phyloP scores from a whole-genome alignment of 1,140 invertebrate species.

The Camponotus floridanus region DNA sequence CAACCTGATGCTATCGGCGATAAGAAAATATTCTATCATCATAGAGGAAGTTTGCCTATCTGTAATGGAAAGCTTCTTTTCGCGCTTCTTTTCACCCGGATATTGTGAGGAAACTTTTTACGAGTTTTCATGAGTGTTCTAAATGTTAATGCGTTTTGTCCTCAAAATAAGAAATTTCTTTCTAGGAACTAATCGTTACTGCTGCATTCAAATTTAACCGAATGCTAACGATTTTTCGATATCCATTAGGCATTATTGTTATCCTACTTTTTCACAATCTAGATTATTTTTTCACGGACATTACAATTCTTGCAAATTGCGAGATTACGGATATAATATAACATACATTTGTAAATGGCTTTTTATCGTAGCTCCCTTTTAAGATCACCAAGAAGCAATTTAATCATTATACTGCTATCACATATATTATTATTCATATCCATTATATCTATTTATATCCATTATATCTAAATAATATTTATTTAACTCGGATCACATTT shows the following conservation, averaged over 20 bases:
- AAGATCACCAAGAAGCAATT: not conserved
- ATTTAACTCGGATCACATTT: not conserved
- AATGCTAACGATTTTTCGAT: constrained; percentile 11
- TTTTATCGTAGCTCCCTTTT: not conserved
- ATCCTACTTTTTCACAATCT: not conserved
- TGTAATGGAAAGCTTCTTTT: constrained; percentile 20
- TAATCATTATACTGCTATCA: not conserved
- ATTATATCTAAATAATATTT: constrained; percentile 13
- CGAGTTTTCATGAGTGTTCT: not conserved
- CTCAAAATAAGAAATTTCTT: not conserved
- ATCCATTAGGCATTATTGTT: not conserved
- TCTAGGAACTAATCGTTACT: not conserved
- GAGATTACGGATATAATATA: not conserved
- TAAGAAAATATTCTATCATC: constrained; percentile 29
- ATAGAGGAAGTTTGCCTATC: not conserved
- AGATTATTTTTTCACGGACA: not conserved
- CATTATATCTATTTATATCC: not conserved
- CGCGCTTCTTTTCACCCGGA: not conserved
- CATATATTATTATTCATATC: not conserved
- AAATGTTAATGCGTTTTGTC: constrained; percentile 9
- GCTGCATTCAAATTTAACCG: not conserved
- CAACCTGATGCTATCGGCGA: constrained; percentile 26
- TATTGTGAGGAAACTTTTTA: not conserved
- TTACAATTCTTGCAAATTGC: not conserved
- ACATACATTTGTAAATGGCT: not conserved